These are phyloP conservation scores for Amniataba percoides DNA, from an alignment of 2,797 vertebrate genomes.

Conservation along the genomic window DNA sequence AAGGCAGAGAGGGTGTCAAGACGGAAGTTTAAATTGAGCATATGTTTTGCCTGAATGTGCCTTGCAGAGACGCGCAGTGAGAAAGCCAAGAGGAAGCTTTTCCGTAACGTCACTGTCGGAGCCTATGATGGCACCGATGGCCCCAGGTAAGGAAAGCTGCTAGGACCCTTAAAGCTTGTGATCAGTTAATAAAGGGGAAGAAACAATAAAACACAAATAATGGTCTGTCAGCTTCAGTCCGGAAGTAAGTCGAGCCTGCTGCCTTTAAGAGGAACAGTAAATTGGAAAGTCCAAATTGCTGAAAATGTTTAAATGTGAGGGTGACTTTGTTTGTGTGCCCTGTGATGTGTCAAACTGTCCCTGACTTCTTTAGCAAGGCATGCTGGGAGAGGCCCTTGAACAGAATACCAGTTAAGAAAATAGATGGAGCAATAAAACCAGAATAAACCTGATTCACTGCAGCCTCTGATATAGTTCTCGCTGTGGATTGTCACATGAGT, in stretches of 20 bases:
- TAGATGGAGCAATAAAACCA: constrained; percentile 28
- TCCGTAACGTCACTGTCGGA: constrained; percentile 94
- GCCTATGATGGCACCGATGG: constrained; percentile 93
- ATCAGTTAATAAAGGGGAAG: neutral
- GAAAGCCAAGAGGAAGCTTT: constrained; percentile 92
- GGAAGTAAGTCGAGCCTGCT: neutral
- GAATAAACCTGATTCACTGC: constrained; percentile 46
- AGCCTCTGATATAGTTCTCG: constrained; percentile 26
- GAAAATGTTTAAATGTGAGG: constrained; percentile 1
- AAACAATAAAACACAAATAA: neutral
- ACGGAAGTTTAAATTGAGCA: constrained; percentile 39
- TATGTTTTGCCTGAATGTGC: constrained; percentile 55
- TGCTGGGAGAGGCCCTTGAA: constrained; percentile 12
- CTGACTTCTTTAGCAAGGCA: neutral
- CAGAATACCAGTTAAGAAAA: constrained; percentile 25
- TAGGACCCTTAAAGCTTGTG: neutral
- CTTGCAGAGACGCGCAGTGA: constrained; percentile 88
- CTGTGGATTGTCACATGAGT: constrained; percentile 45
- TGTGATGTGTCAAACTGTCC: neutral
- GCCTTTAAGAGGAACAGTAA: neutral
- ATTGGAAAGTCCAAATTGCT: neutral
- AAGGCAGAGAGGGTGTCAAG: constrained; percentile 50
- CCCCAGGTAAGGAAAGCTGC: constrained; percentile 84
- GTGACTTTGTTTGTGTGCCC: constrained; percentile 1
- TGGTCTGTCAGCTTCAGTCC: neutral